Conservation (phyloP, 2,888 invertebrate species). For the Ennomos erosarius region DNA sequence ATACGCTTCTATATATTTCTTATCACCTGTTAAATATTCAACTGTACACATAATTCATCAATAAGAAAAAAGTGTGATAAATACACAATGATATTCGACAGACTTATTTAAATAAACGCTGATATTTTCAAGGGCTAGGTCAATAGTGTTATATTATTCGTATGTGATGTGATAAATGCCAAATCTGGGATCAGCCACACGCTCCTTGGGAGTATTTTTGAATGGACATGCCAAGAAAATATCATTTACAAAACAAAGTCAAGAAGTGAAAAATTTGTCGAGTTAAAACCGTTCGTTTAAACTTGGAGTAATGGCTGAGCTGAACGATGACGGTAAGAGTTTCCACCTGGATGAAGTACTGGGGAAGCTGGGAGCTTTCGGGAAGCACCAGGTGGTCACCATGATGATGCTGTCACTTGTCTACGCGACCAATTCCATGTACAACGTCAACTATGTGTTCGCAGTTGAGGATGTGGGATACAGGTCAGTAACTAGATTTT, state of each 20-base stretch:
- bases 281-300: too few relatives aligned
- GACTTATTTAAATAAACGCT: too few relatives aligned
- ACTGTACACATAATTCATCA: too few relatives aligned
- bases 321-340: slow-evolving; percentile 35
- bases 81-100: too few relatives aligned
- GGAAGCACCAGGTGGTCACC: slow-evolving; percentile 74
- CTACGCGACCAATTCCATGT: slow-evolving; percentile 79
- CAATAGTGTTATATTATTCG: too few relatives aligned
- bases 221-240: background rate
- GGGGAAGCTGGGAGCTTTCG: slow-evolving; percentile 75
- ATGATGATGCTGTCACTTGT: slow-evolving; percentile 73
- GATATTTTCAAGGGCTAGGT: too few relatives aligned
- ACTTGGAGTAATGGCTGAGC: slow-evolving; percentile 38
- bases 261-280: background rate
- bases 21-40: background rate
- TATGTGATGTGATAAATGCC: too few relatives aligned
- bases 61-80: too few relatives aligned
- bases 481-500: slow-evolving; percentile 53
- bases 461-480: slow-evolving; percentile 74
- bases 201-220: too few relatives aligned
- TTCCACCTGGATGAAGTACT: slow-evolving; percentile 76
- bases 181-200: too few relatives aligned
- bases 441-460: slow-evolving; percentile 78
- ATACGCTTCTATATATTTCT: background rate
- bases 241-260: background rate